Evolutionary conservation across 2,888 invertebrate genomes (phyloP), one percentile per base, ranked within the genome.

Genomic region (Leucania comma): DNA sequence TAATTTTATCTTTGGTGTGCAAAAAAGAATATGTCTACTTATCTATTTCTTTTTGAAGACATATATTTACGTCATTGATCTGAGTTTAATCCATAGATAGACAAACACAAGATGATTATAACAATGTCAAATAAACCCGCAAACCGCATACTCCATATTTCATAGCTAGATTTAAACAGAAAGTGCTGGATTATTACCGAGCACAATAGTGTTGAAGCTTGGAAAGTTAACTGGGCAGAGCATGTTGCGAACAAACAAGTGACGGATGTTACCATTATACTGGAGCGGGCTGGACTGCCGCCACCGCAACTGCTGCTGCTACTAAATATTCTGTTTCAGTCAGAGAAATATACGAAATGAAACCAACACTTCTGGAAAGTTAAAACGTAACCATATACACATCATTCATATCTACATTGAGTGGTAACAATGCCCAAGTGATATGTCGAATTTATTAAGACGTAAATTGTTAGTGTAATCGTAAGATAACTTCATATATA

Each of bases 321-420:
- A 78, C 60, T 63, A 78, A 78, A 78, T 78, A 78, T 78, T 75
- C 72, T 42, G 72, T 60, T 75, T 29, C 50, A 72, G n/a, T 20
- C 24, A 24, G 35, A 63, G 50, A 78, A 54, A 78, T 72, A 50
- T 59, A 63, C 53, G 57, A 63, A 78, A n/a, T 54, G 54, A 51
- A 78, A 58, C 58, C 62, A 54, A 50, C 32, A 58, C 12, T 62
- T 51, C 35, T 20, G 20, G 14, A 35, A 59, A 42, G 42, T 59
- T 59, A 20, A 26, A 46, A 29, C 26, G 20, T 29, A 29, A 54
- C 20, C 8, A 8, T 51, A 46, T 46, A 42, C 42, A 9, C 26
- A 54, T 6, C 20, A 29, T 29, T 9, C 26, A 29, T 54, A 9
- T 26, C 26, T 54, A 3, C 20, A 54, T 29, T 14, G 14, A 38